Conservation (phyloP, 2,113 vertebrate species). For the Microtus richardsoni region DNA sequence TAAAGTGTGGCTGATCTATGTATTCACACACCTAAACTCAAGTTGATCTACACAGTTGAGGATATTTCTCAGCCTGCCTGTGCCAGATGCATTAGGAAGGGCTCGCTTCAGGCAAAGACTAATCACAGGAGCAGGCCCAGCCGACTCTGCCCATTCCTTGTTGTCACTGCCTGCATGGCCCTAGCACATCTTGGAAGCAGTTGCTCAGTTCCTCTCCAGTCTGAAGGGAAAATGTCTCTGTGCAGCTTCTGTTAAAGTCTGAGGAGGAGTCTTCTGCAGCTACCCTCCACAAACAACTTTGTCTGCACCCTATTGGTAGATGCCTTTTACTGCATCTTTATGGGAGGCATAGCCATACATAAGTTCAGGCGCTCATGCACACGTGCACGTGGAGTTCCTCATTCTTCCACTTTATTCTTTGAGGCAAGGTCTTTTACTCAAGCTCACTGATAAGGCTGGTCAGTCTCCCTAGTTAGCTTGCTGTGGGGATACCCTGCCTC, state of each 20-base stretch:
- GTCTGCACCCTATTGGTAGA: neutral
- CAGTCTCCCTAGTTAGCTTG: neutral
- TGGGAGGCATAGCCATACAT: neutral
- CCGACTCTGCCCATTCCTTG: neutral
- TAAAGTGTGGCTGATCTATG: neutral
- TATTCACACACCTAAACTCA: neutral
- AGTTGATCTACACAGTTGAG: neutral
- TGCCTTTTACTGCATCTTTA: neutral
- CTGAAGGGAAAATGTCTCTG: neutral
- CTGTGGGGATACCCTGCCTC: neutral
- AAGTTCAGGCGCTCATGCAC: neutral
- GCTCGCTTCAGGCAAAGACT: neutral
- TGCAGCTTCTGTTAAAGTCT: neutral
- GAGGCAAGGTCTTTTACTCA: neutral
- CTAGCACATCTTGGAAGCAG: neutral
- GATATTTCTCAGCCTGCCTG: neutral
- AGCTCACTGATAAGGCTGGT: neutral
- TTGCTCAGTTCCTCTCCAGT: neutral
- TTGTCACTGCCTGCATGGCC: too few species aligned
- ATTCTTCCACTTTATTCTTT: neutral
- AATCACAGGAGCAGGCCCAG: neutral
- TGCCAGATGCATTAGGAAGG: neutral
- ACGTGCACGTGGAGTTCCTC: neutral
- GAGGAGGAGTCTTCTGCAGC: neutral
- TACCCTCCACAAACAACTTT: neutral